Evolutionary conservation across 2,113 vertebrate genomes (phyloP).

Genomic region (Alethe diademata): DNA sequence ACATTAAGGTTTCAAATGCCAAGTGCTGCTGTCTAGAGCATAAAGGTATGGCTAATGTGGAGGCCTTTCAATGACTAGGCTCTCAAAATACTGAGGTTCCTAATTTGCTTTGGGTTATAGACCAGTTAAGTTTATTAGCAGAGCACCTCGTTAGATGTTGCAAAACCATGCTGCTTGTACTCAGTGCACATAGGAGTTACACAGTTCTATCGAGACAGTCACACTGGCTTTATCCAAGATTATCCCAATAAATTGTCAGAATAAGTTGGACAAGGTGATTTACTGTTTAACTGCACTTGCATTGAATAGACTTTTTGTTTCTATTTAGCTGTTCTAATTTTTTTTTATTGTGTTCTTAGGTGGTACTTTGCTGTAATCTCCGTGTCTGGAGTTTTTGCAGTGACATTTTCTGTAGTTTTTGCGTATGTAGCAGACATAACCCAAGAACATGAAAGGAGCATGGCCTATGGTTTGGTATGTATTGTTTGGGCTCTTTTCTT

Average conservation of each 20-base stretch:
- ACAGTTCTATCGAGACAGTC: accelerated
- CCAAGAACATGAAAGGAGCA: constrained; percentile 88
- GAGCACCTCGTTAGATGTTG: accelerated
- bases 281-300: background rate
- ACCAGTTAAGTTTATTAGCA: background rate
- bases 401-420: constrained; percentile 89
- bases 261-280: background rate
- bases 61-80: background rate
- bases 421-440: constrained; percentile 91
- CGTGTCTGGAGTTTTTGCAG: constrained; percentile 88
- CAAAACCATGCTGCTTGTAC: background rate
- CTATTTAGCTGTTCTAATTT: background rate
- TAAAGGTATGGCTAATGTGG: background rate
- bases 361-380: constrained; percentile 91
- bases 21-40: background rate
- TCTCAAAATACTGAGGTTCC: background rate
- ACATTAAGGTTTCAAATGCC: background rate
- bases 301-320: background rate
- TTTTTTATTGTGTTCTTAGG: constrained; percentile 58
- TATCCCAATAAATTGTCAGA: background rate
- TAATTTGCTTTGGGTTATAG: background rate
- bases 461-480: constrained; percentile 89
- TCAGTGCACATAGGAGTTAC: accelerated
- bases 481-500: background rate
- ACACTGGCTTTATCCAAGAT: background rate